Conservation (phyloP, 30 jellyfish, hydroid and myxozoan species). For the Sanderia malayensis region DNA sequence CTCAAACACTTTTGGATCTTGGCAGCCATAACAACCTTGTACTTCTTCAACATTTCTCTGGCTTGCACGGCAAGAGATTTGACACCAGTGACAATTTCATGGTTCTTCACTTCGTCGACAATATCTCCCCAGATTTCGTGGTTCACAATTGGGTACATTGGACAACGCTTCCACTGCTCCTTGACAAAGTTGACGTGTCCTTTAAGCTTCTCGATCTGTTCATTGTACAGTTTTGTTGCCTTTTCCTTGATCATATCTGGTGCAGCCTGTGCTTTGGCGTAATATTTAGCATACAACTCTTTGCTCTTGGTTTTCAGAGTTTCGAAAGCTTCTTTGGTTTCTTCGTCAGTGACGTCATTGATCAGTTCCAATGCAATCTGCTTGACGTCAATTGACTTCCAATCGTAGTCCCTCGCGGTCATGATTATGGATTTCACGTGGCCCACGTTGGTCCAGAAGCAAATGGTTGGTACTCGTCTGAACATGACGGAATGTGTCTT, state of each 20-base stretch:
- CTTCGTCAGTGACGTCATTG: constrained; percentile 50
- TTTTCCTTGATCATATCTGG: constrained; percentile 32
- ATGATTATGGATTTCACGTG: constrained; percentile 14
- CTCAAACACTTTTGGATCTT: constrained; percentile 4
- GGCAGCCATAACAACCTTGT: constrained; percentile 13
- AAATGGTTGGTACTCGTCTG: constrained; percentile 87
- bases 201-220: constrained; percentile 16
- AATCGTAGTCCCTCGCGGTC: constrained; percentile 15
- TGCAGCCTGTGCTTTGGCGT: constrained; percentile 17
- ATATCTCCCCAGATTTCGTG: constrained; percentile 93
- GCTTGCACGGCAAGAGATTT: constrained; percentile 34
- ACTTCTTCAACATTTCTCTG: constrained; percentile 4
- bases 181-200: constrained; percentile 1
- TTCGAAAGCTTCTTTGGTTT: constrained; percentile 34
- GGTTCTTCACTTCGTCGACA: constrained; percentile 70
- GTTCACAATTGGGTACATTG: constrained; percentile 63
- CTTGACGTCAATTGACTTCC: constrained; percentile 34
- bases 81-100: constrained; percentile 60
- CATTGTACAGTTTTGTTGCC: constrained; percentile 24
- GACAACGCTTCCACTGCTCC: constrained; percentile 68
- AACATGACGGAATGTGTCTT: constrained; percentile 35
- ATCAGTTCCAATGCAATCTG: constrained; percentile 33
- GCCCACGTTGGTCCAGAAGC: constrained; percentile 78
- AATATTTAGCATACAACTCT: constrained; percentile 13
- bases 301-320: constrained; percentile 1